Evolutionary conservation across 2,888 invertebrate genomes (phyloP).

Genomic region (Autographa gamma): DNA sequence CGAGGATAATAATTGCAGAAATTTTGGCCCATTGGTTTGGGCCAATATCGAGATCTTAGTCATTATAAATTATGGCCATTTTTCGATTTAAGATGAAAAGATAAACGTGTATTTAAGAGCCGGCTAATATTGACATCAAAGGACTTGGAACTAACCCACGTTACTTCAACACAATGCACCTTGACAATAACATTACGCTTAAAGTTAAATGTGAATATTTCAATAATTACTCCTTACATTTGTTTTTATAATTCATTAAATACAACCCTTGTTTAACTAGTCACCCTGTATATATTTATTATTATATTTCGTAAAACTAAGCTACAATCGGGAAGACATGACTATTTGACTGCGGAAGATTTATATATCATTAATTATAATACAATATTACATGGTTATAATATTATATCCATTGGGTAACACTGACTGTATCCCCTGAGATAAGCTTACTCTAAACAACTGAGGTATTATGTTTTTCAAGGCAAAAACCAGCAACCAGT

Average conservation of each 20-base stretch:
- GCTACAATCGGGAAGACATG: conserved; percentile 6
- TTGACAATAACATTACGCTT: too few species aligned
- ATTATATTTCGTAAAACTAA: conserved; percentile 5
- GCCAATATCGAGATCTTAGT: too few species aligned
- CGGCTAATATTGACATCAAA: too few species aligned
- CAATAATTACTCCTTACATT: too few species aligned
- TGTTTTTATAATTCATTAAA: not conserved
- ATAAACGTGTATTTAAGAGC: too few species aligned
- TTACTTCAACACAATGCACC: too few species aligned
- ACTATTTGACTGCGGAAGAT: conserved; percentile 6
- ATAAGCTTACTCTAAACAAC: not conserved
- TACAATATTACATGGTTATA: not conserved
- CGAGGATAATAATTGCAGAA: too few species aligned
- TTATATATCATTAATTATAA: not conserved
- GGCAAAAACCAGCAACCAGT: not conserved
- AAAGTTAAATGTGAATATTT: too few species aligned
- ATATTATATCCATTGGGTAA: not conserved
- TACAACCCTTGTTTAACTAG: conserved; percentile 4
- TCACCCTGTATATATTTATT: conserved; percentile 1
- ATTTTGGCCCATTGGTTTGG: too few species aligned
- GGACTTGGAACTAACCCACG: too few species aligned
- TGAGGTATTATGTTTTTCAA: conserved; percentile 7
- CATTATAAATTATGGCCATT: too few species aligned
- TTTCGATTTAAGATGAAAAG: too few species aligned
- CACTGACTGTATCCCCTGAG: not conserved